Evolutionary conservation across 1,140 invertebrate species (phyloP), one percentile per base, ranked within the genome.

Genomic region (Pseudomyrmex flavicornis): DNA sequence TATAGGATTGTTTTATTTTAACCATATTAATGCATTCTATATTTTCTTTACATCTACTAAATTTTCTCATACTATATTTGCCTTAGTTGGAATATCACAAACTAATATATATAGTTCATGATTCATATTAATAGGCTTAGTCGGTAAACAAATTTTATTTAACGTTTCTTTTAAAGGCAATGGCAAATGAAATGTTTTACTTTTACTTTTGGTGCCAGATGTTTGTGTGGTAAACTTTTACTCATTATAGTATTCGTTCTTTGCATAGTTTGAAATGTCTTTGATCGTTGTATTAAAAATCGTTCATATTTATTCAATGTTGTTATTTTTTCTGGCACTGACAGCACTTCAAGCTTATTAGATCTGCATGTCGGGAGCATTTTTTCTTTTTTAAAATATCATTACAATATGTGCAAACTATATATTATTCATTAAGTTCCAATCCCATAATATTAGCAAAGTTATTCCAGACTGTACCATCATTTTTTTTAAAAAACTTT

Each of bases 61-160:
- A 4, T 59, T 44, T 84, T 90, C 58, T 83, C 85, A 90, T 13
- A 89, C 69, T 56, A 82, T 52, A 44, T 88, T 88, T 2, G 65
- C 44, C 63, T 88, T 90, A 10, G 68, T 89, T 20, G 84, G 77
- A 68, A 86, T 35, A 26, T 61, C 65, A 35, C 90, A 72, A 1
- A 92, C 82, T 63, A 91, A 58, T 61, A 92, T 90, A 69, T 84
- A 88, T 44, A 92, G 68, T 85, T 91, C 83, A 44, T 58, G 46
- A 68, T 77, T 77, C 20, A 48, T 10, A 76, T 70, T 74, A 20
- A 86, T 58, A 26, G 73, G 46, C 35, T 86, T 59, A n/a, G 59
- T 69, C 0, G 85, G 68, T 50, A 17, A 20, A 44, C 65, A 74
- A 20, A 89, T 54, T 66, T 85, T 88, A 46, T 85, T 77, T 44